These are phyloP conservation scores for Heteronetta atricapilla DNA, from an alignment of 2,113 vertebrate species.

Conservation along the genomic window DNA sequence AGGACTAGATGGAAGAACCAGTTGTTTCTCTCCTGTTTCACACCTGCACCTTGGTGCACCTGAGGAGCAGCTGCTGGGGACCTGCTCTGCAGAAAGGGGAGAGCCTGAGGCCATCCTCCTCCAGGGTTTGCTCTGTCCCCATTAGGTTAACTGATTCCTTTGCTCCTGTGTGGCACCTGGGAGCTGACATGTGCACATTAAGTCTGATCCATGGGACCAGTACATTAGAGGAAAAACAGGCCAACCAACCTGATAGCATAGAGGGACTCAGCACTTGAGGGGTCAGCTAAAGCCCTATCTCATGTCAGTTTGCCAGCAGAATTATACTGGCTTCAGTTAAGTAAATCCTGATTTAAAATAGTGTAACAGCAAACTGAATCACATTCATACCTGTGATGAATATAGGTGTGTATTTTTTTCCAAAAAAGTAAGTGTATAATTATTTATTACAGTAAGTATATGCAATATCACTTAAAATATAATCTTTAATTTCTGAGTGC, in stretches of 20 bases:
- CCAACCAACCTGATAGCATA: background rate
- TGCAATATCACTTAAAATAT: background rate
- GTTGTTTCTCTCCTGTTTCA: background rate
- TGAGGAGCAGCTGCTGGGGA: background rate
- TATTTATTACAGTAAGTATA: background rate
- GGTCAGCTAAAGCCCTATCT: background rate
- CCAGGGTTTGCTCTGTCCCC: background rate
- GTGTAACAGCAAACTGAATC: background rate
- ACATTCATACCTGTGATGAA: background rate
- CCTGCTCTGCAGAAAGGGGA: background rate
- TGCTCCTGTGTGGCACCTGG: background rate
- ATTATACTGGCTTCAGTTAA: background rate
- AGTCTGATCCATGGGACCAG: background rate
- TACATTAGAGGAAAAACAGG: rapidly evolving
- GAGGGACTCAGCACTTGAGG: rapidly evolving
- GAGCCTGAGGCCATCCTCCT: background rate
- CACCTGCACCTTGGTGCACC: background rate
- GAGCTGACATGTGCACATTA: background rate
- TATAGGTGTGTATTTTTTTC: background rate
- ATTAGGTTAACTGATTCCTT: background rate
- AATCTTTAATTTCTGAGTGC: background rate
- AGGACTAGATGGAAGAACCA: background rate
- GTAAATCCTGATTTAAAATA: background rate
- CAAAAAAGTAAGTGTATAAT: background rate
- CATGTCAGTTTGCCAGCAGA: background rate